Evolutionary conservation across 64 coral and sea anemone species (phyloP), one percentile per base, ranked within the genome.

Genomic region (Pocillopora verrucosa): DNA sequence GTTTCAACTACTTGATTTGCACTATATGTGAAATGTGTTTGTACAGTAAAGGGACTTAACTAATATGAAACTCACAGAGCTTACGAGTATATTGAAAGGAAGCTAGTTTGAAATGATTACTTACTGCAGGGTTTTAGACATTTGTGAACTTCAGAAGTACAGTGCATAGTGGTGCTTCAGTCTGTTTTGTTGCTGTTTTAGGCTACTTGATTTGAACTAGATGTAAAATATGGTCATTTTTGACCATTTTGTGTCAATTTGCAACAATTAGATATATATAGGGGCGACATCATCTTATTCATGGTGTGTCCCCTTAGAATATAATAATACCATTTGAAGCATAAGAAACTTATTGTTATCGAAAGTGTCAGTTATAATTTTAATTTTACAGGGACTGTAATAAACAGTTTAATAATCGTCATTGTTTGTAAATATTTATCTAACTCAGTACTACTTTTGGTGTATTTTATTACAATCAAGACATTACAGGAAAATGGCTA

Each of bases 391-490:
- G 79, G 61, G 80, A 84, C 80, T 84, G 80, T 68, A 84, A 84
- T 84, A 84, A 84, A 84, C 80, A 84, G 60, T 82, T 82, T 82
- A 34, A 82, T 65, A 35, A 37, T 60, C 22, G 65, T 84, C 59
- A 35, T 84, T 84, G 80, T 84, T 84, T 84, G 61, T 65, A 84
- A 84, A 84, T 84, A 37, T 84, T 84, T 82, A 84, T 84, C 25
- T 84, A 84, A 84, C 80, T 84, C 13, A 65, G 62, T 65, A 65
- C 62, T 65, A 14, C 62, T 65, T 65, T 65, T 65, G 62, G 62
- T 65, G 62, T 17, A 65, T 65, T 65, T n/a, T n/a, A n/a, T n/a
- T n/a, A 14, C 62, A 65, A 65, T 14, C 9, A 65, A 65, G 62
- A 65, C 62, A 65, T 65, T 14, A 65, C 62, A 60, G 62, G 62